phyloP scores from a whole-genome alignment of 2,113 vertebrate genomes.

The Actenoides lindsayi region DNA sequence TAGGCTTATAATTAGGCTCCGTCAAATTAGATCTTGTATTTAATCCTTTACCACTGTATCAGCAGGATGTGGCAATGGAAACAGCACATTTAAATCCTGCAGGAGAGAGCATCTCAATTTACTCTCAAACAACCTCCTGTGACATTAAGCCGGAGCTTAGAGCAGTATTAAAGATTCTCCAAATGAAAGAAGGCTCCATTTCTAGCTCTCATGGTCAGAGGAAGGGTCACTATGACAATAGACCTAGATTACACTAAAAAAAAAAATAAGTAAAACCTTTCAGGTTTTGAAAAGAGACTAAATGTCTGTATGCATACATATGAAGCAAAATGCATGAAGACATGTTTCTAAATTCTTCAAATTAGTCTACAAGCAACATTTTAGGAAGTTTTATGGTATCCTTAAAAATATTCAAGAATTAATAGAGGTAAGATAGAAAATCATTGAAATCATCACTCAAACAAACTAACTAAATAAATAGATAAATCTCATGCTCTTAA shows the following conservation, averaged over 20 bases:
- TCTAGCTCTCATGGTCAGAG: background rate
- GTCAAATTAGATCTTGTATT: background rate
- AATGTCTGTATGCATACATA: background rate
- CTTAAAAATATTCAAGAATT: background rate
- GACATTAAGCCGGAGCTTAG: constrained; percentile 20
- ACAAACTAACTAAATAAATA: background rate
- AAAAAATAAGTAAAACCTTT: background rate
- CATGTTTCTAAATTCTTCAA: background rate
- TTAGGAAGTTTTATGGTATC: background rate
- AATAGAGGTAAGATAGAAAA: background rate
- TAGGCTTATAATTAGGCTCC: constrained; percentile 6
- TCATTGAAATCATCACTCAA: background rate
- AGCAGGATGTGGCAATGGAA: constrained; percentile 43
- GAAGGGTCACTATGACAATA: background rate
- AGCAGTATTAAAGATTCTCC: background rate
- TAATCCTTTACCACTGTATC: background rate
- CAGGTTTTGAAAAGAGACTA: background rate
- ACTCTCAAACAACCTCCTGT: background rate
- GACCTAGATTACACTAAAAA: background rate
- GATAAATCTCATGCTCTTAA: background rate
- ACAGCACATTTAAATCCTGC: constrained; percentile 14
- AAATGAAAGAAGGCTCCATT: background rate
- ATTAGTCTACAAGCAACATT: background rate
- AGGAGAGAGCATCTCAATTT: constrained; percentile 27
- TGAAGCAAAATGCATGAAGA: background rate